Conservation (phyloP, 2,888 invertebrate genomes). For the Dyspetes luteomarginatus region DNA sequence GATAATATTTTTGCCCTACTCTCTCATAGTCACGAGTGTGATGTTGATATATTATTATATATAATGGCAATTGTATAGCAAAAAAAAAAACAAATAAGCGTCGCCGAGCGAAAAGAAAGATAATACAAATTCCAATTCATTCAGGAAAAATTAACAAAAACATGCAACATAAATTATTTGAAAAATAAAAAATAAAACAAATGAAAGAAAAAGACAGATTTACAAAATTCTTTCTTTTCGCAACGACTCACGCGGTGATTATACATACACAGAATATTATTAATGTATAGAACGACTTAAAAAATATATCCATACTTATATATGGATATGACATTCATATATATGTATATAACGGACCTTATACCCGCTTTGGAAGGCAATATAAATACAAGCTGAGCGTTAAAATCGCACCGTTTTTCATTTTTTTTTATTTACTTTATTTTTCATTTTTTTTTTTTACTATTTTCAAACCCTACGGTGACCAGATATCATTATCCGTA, state of each 20-base stretch:
- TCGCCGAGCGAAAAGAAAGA: conserved; percentile 51
- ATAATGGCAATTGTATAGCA: conserved; percentile 60
- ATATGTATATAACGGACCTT: conserved; percentile 50
- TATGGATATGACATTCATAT: conserved; percentile 48
- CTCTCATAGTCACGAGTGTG: conserved; percentile 44
- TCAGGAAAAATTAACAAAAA: neutral
- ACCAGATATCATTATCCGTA: conserved; percentile 51
- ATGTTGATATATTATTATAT: conserved; percentile 57
- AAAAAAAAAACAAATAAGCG: conserved; percentile 25
- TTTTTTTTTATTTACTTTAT: neutral
- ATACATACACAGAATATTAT: conserved; percentile 55
- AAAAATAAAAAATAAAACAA: conserved; percentile 22
- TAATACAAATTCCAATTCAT: neutral
- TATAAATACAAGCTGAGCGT: conserved; percentile 50
- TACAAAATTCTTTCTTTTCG: conserved; percentile 68
- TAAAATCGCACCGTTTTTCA: conserved; percentile 40
- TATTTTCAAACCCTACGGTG: conserved; percentile 59
- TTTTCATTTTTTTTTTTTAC: too few relatives aligned
- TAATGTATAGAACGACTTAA: conserved; percentile 64
- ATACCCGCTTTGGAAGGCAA: conserved; percentile 38
- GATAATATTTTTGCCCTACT: conserved; percentile 63
- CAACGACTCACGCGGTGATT: conserved; percentile 31
- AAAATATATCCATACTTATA: conserved; percentile 58
- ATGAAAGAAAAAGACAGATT: too few relatives aligned
- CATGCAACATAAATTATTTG: neutral